Evolutionary conservation across 2,888 invertebrate species (phyloP), one percentile per base, ranked within the genome.

Genomic region (Heliconius cydno): DNA sequence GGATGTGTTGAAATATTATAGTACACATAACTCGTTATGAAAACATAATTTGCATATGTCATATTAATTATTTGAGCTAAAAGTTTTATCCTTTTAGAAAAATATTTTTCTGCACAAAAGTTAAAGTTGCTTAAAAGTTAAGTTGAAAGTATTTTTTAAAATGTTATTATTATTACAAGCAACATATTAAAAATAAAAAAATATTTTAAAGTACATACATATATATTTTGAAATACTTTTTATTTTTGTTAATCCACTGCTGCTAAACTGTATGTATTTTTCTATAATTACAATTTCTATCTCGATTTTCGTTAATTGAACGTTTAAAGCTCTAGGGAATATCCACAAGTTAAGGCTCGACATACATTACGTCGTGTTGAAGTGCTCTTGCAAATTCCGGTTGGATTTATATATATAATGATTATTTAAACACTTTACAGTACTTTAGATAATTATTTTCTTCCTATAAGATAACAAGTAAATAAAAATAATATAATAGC

Each of bases 221-320:
- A 25, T n/a, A n/a, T n/a, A n/a, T n/a, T n/a, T n/a, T n/a, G n/a
- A n/a, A n/a, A n/a, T n/a, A n/a, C n/a, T n/a, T n/a, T 28, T n/a
- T 28, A 63, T 25, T 70, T 25, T 70, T n/a, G 41, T 70, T 46
- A 10, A 15, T 25, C 10, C 1, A 12, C 41, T 7, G 15, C 15
- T n/a, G 41, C 5, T 70, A 4, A 41, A 25, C n/a, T n/a, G n/a
- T n/a, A 41, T 41, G 41, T 70, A 70, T 41, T 70, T 9, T 25
- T 41, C 25, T 70, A 15, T 70, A 7, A 70, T 41, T n/a, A 70
- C 70, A 25, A 70, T 25, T 70, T 70, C 70, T 70, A 41, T 41
- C 41, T 70, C 70, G 15, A 70, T 70, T 41, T 70, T 25, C 25
- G 41, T 70, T 70, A 70, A 70, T 70, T 70, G 70, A 70, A 70